Conservation (phyloP, 2,888 invertebrate genomes). For the Campopleginae sp. region DNA sequence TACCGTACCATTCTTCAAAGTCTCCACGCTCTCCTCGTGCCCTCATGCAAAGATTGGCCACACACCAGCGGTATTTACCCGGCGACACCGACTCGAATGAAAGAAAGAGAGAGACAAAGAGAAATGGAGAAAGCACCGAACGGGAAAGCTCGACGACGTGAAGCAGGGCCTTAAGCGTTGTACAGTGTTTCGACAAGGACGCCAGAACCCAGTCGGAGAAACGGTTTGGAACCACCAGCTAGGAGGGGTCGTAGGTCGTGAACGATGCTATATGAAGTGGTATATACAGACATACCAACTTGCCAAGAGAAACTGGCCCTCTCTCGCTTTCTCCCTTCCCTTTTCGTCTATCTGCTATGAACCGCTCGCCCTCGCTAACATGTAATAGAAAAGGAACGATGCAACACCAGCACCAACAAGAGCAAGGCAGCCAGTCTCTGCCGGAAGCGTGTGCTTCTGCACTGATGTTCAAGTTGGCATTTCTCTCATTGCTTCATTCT, state of each 20-base stretch:
- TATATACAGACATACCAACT: constrained; percentile 44
- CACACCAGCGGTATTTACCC: constrained; percentile 79
- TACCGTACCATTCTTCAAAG: constrained; percentile 80
- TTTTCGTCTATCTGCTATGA: constrained; percentile 51
- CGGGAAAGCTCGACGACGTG: constrained; percentile 66
- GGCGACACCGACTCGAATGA: constrained; percentile 74
- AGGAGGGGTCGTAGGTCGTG: constrained; percentile 66
- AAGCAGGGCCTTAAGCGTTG: constrained; percentile 59
- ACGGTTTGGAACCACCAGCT: constrained; percentile 64
- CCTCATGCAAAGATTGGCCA: constrained; percentile 79
- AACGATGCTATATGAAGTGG: constrained; percentile 56
- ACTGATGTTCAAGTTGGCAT: constrained; percentile 76
- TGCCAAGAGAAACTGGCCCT: constrained; percentile 52
- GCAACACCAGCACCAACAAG: constrained; percentile 71
- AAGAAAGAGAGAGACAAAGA: constrained; percentile 67
- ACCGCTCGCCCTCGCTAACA: constrained; percentile 12
- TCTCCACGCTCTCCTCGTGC: constrained; percentile 60
- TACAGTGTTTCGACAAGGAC: constrained; percentile 59
- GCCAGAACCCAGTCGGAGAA: constrained; percentile 66
- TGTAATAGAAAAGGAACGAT: constrained; percentile 69
- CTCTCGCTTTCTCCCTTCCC: constrained; percentile 48
- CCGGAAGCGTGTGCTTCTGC: constrained; percentile 61
- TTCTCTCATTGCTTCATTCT: constrained; percentile 73
- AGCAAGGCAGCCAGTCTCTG: constrained; percentile 66
- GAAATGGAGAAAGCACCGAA: constrained; percentile 59